Base-by-base conservation (phyloP, 2,797 vertebrate genomes). In the Myotis findleyi region DNA sequence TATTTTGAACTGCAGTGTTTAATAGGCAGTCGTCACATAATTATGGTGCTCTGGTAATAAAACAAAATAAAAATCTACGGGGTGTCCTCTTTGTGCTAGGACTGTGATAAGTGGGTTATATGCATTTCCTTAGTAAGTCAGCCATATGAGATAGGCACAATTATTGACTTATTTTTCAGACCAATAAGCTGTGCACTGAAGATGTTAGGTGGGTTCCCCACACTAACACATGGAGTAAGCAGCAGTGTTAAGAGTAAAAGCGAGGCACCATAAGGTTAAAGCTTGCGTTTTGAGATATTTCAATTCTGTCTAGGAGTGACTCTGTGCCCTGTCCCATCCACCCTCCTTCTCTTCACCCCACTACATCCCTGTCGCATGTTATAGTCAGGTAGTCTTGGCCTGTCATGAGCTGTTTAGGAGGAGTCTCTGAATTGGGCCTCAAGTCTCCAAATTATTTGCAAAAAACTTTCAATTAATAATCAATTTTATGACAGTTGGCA, bases 361-460 rank as follows among this genome's bases (percentile, higher is more conserved):
- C 64, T 6, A 1, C 1, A 41, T 16, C 8, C 3, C 8, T 23
- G 57, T 12, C 20, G 14, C 25, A 25, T 16, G 2, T 23, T 51
- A 30, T 8, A 27, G 33, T n/a, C 27, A 49, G 49, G 16, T 30
- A 5, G 30, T 51, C 2, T 17, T 72, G 55, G 20, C 4, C 82
- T 64, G 53, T 11, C 13, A 1, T 41, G 6, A 80, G 44, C 51
- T 91, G 5, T 38, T 49, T 53, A 73, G 36, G 11, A 71, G 13
- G 33, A 75, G 41, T 86, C 17, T 73, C 33, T 77, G 53, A 83
- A 89, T 47, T 44, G n/a, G 7, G 38, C 11, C 44, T 94, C 85
- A 21, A 89, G 38, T 83, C 41, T 93, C 69, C 17, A 87, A 87
- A 81, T 69, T 79, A 88, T 38, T 69, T 84, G 14, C n/a, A 16